Base-by-base conservation (phyloP, 2,797 vertebrate genomes). In the Buphagus erythrorhynchus region DNA sequence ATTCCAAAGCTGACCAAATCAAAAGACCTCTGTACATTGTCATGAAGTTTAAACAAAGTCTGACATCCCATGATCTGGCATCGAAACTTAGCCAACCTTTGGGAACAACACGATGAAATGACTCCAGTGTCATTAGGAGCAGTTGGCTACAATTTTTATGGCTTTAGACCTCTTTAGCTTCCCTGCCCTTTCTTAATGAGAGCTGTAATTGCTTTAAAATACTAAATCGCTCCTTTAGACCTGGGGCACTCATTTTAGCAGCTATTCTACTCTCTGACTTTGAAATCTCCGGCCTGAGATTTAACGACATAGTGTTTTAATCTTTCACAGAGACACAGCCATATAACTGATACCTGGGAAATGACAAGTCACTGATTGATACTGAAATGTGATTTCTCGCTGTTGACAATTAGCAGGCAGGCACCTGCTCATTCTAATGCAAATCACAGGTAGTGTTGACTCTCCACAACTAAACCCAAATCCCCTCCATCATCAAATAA, bases 361-460 rank as follows among this genome's bases (percentile, higher is more conserved):
- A 57, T 24, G 97, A 86, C 54, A 94, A 94, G 86, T 74, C 59
- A 91, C 91, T 94, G 95, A 93, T 93, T 93, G 71, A 54, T 88
- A 94, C 22, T 89, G 93, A 96, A 95, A 96, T 74, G 72, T 33
- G 74, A 96, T 42, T 94, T 74, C 90, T 96, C 15, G 1, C 75
- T 78, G 88, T 83, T 93, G 69, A 95, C 96, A 97, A 97, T 78
- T 43, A 96, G 93, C 74, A 94, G 89, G 95, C 55, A 97, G 85
- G 79, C 54, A 96, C 75, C 93, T 95, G 88, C 67, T 96, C 86
- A 92, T 96, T 95, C 79, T 93, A 89, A 92, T 48, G 79, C 85
- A 94, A 90, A 92, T 7, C 43, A 86, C 77, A 73, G 88, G 46
- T 54, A 86, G 46, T 25, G 36, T 26, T 72, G 80, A 61, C 89